These are phyloP conservation scores for Caenorhabditis briggsae DNA, from an alignment of 1,140 invertebrate genomes.

Conservation along the genomic window DNA sequence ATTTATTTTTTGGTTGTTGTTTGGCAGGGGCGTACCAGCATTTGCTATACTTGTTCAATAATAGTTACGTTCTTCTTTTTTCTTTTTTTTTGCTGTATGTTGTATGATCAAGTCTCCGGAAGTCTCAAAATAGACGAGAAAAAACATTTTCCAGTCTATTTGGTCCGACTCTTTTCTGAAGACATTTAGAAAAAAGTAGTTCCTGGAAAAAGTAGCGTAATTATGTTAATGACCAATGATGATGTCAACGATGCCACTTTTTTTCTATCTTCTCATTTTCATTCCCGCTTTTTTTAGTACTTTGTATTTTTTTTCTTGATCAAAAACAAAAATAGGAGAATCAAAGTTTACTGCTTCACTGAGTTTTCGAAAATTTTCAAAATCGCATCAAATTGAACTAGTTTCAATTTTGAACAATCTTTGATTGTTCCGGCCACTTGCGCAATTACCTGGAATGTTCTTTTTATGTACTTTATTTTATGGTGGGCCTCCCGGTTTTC, in stretches of 20 bases:
- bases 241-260: background rate
- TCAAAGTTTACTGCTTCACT: too few species aligned
- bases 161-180: background rate
- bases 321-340: too few species aligned
- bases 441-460: too few species aligned
- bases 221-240: conserved; percentile 37
- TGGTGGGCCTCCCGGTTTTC: too few species aligned
- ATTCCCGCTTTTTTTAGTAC: background rate
- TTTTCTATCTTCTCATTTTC: background rate
- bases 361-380: too few species aligned
- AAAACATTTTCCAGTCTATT: conserved; percentile 1
- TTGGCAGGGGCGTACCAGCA: background rate
- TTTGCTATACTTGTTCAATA: conserved; percentile 23
- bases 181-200: conserved; percentile 3
- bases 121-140: background rate
- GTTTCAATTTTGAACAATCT: too few species aligned
- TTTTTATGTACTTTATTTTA: too few species aligned
- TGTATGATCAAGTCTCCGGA: background rate
- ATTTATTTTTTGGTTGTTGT: conserved; percentile 7
- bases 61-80: background rate
- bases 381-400: too few species aligned
- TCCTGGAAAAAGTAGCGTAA: conserved; percentile 43
- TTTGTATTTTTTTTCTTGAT: background rate
- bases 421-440: too few species aligned
- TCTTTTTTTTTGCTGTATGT: background rate